Conservation (phyloP, 2,113 vertebrate species). For the Haemorhous mexicanus region DNA sequence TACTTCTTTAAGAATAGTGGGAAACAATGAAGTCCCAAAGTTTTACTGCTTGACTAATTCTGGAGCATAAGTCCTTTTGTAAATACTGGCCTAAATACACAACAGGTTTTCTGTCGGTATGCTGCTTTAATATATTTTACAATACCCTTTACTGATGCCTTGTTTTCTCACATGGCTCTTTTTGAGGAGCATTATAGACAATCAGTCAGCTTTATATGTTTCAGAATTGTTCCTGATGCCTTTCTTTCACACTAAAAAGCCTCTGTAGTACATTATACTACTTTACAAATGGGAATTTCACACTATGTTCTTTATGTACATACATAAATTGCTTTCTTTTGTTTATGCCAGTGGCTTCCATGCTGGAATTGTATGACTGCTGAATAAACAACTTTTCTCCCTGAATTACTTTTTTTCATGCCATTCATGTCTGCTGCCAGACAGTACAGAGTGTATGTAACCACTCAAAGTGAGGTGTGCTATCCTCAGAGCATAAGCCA, state of each 20-base stretch:
- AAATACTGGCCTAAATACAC: not conserved
- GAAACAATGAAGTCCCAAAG: not conserved
- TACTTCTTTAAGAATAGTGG: not conserved
- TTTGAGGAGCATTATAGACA: not conserved
- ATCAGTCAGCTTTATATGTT: constrained; percentile 12
- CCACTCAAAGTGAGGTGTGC: not conserved
- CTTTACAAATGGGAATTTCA: constrained; percentile 22
- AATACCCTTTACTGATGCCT: not conserved
- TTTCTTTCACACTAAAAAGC: constrained; percentile 39
- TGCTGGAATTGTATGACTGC: not conserved
- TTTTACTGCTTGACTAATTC: not conserved
- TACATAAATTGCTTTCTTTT: constrained; percentile 25
- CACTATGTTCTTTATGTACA: not conserved
- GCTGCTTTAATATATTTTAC: not conserved
- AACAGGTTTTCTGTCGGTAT: not conserved
- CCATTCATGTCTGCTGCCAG: not conserved
- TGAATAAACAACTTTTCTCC: constrained; percentile 26
- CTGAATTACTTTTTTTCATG: not conserved
- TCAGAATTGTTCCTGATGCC: constrained; percentile 20
- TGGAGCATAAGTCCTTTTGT: not conserved
- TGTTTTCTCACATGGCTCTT: constrained; percentile 29
- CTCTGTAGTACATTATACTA: not conserved
- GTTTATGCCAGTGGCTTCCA: not conserved
- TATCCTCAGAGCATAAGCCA: not conserved
- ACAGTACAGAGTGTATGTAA: not conserved